Percentiles rank a stretch among this genome's conserved stretches.
Evolutionary conservation across 1,140 invertebrate genomes (phyloP).

Genomic region (Ceratitis capitata): DNA sequence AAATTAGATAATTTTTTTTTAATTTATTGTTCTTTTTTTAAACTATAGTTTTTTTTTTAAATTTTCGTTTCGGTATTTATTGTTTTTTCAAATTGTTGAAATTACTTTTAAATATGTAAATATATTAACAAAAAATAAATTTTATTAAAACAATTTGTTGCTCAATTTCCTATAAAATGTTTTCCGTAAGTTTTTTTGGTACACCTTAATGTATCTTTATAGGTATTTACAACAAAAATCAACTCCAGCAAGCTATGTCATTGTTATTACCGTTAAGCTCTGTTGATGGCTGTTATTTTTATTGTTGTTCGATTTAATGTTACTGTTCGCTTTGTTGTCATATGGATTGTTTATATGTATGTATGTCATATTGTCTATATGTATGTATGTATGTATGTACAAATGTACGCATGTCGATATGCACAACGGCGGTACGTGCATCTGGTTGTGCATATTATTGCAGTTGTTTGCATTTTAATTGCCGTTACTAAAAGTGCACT

Average conservation of each 20-base stretch:
- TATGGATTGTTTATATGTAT: not conserved
- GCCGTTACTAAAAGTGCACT: constrained; percentile 2
- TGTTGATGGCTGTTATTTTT: not conserved
- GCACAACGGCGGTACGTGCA: not conserved
- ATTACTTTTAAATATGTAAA: not conserved
- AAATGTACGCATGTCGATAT: not conserved
- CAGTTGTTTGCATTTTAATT: constrained; percentile 37
- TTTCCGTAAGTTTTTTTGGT: no score
- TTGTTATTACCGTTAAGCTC: constrained; percentile 13
- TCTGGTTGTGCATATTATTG: not conserved
- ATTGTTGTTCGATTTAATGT: constrained; percentile 30
- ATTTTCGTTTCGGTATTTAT: no score
- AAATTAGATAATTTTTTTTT: no score
- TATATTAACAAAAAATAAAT: no score
- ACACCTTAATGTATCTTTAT: not conserved
- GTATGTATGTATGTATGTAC: not conserved
- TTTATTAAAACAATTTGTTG: no score
- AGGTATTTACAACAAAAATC: not conserved
- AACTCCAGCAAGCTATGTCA: not conserved
- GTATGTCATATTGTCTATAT: not conserved
- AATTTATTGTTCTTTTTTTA: no score
- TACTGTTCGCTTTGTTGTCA: not conserved
- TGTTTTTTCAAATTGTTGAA: no score
- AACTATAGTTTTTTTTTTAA: no score
- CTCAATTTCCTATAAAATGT: no score